Evolutionary conservation across 2,797 vertebrate genomes (phyloP), one percentile per base, ranked within the genome.

Genomic region (Gorsachius magnificus): DNA sequence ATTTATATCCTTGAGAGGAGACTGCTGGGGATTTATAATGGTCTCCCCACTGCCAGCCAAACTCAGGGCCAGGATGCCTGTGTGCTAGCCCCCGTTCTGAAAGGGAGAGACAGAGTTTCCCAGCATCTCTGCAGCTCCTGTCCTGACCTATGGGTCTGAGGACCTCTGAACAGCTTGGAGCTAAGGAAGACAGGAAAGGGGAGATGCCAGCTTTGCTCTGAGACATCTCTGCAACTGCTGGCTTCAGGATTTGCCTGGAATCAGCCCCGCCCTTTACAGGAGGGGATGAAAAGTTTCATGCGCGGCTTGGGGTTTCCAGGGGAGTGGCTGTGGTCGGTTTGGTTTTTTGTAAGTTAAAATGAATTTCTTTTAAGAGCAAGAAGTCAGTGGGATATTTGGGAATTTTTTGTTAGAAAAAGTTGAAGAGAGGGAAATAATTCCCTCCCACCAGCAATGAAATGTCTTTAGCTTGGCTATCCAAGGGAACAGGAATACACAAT

Each of bases 281-380:
- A 26, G 48, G 51, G 87, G 33, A 80, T 95, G 82, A 95, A 97
- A 90, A 3, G 0, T 69, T 93, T 93, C 51, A 29, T 82, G 79
- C 21, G 9, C 45, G 76, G 74, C 36, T 87, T 48, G 86, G 93
- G 81, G 78, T 92, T 97, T 96, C 90, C 93, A 94, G 58, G 33
- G 95, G 93, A 84, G 92, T 79, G 92, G 90, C 24, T 97, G 92
- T 87, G 83, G 92, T 85, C 1, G 6, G 33, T 92, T 71, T 78
- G 50, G 4, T 4, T 56, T 72, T 70, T 77, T 74, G 25, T 0
- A 57, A 70, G 53, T 83, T 86, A 81, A 88, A 90, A 90, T 68
- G 2, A 70, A 83, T 87, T 74, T 95, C 22, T 89, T 89, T 79
- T 43, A 83, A 84, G 63, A 77, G 35, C 21, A 90, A 92, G 61